Conservation (phyloP, 37 sponge, comb jelly and placozoan species). For the Ephydatia muelleri region DNA sequence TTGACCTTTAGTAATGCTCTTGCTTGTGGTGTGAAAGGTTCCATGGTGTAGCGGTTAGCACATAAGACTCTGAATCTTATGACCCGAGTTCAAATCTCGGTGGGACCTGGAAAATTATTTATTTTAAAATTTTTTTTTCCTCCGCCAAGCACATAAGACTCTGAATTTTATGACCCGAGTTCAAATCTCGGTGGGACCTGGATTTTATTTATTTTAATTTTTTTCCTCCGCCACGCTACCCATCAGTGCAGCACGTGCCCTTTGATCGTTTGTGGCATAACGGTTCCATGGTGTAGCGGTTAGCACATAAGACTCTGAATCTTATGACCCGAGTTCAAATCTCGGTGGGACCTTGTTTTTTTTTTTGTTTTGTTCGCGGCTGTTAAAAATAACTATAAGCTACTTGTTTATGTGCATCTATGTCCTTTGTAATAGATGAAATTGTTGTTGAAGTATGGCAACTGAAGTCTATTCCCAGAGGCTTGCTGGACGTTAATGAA, state of each 20-base stretch:
- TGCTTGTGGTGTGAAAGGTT: conserved; percentile 46
- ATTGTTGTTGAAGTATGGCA: neutral
- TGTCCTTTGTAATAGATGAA: neutral
- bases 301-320: conserved; percentile 99
- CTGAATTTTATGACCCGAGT: conserved; percentile 98
- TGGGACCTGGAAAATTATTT: conserved; percentile 75
- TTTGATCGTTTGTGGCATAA: too few species aligned
- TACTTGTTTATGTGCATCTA: too few species aligned
- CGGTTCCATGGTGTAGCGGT: conserved; percentile 93
- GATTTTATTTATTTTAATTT: conserved; percentile 32
- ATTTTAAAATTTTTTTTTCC: neutral
- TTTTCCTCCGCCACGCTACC: too few species aligned
- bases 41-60: conserved; percentile 96
- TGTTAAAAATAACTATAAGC: too few species aligned
- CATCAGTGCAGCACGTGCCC: too few species aligned
- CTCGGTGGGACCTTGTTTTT: conserved; percentile 89
- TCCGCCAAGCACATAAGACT: conserved; percentile 20
- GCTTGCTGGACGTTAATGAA: neutral
- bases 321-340: conserved; percentile 97
- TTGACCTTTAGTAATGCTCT: too few species aligned
- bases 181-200: conserved; percentile 95
- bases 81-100: conserved; percentile 98
- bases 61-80: conserved; percentile 98
- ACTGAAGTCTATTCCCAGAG: neutral
- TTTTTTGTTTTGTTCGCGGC: conserved; percentile 11